These are phyloP conservation scores for Pseudomugil gertrudae DNA, from an alignment of 2,797 vertebrate genomes.

Conservation along the genomic window DNA sequence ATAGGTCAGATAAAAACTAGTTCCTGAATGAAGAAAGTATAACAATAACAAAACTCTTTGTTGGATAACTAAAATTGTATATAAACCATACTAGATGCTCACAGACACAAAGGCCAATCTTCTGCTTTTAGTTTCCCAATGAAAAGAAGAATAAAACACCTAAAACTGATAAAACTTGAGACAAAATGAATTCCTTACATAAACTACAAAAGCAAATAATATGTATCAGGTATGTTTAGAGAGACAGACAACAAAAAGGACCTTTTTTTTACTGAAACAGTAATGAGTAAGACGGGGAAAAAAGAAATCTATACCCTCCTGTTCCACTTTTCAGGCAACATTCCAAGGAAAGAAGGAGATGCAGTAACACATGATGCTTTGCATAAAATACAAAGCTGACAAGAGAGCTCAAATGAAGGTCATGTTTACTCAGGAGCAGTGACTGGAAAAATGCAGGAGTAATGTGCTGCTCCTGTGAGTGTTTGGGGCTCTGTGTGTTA, in stretches of 20 bases:
- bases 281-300: not conserved
- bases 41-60: not conserved
- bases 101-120: not conserved
- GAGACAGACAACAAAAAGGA: conserved; percentile 1
- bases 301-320: conserved; percentile 8
- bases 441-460: conserved; percentile 29
- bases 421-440: conserved; percentile 30
- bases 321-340: conserved; percentile 51
- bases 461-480: conserved; percentile 21
- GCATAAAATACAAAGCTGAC: conserved; percentile 27
- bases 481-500: conserved; percentile 30
- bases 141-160: not conserved
- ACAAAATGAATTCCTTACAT: not conserved
- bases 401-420: conserved; percentile 25
- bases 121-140: not conserved
- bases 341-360: conserved; percentile 30
- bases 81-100: not conserved
- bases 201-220: not conserved
- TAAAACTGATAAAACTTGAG: not conserved
- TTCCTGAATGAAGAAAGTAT: not conserved
- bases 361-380: conserved; percentile 38
- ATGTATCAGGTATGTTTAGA: not conserved
- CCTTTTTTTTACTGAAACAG: conserved; percentile 3
- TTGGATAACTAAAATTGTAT: no score
- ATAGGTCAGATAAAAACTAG: conserved; percentile 10